These are phyloP conservation scores for Pomacea canaliculata DNA, from an alignment of 2,888 invertebrate genomes.

Conservation along the genomic window DNA sequence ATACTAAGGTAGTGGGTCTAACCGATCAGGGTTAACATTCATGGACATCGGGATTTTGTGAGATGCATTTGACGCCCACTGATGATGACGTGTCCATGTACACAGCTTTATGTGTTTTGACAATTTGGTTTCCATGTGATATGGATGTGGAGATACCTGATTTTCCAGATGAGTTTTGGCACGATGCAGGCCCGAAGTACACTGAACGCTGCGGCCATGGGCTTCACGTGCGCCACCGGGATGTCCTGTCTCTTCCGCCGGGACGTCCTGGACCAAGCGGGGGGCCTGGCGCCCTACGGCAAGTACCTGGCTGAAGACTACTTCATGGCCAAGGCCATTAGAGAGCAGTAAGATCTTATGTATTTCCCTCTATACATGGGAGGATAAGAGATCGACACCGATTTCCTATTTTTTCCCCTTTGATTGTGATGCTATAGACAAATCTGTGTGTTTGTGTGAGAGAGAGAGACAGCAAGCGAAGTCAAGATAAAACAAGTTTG, in stretches of 20 bases:
- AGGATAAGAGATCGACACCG: not conserved
- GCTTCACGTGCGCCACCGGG: conserved; percentile 97
- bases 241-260: conserved; percentile 97
- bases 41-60: too few species aligned
- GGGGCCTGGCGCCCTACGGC: conserved; percentile 91
- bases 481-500: too few species aligned
- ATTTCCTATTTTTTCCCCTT: not conserved
- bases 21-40: too few species aligned
- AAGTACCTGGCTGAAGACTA: conserved; percentile 98
- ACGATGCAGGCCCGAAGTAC: conserved; percentile 97
- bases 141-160: too few species aligned
- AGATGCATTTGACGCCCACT: too few species aligned
- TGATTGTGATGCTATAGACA: not conserved
- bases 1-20: too few species aligned
- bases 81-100: too few species aligned
- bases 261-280: conserved; percentile 86
- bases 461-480: too few species aligned
- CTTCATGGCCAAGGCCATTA: conserved; percentile 92
- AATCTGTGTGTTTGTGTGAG: too few species aligned
- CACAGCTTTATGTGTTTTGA: too few species aligned
- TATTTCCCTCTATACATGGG: not conserved
- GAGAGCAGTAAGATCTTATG: conserved; percentile 72
- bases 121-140: too few species aligned
- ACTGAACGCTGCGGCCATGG: conserved; percentile 88
- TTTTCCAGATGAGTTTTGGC: conserved; percentile 87